Evolutionary conservation across 2,888 invertebrate genomes (phyloP), one percentile per base, ranked within the genome.

Genomic region (Drosophila atripex): DNA sequence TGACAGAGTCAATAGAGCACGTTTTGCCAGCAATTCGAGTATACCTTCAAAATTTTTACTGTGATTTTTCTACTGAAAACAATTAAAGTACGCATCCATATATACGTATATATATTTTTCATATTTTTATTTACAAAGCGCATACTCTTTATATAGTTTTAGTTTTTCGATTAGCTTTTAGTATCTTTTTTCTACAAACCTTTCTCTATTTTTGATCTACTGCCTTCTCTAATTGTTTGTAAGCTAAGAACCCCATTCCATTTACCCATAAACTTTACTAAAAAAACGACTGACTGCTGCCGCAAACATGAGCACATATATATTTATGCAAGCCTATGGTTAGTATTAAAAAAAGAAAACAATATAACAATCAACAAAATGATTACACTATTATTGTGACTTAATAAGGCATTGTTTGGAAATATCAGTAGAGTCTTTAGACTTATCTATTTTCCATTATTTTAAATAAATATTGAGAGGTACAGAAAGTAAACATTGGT

Each of bases 251-350:
- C 18, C 18, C 28, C n/a, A 16, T 8, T 46, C 30, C 30, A 32
- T 32, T 32, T n/a, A 35, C 5, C 18, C 39, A 18, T 21, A 65
- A 18, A 45, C 21, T 68, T 43, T 32, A 53, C 53, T 35, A 45
- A 30, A 43, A 43, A 58, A 47, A 49, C 77, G 71, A 73, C 65
- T 86, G 70, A 71, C 88, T 86, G 90, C 90, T 90, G 91, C 90
- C 90, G 91, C 90, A 89, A 90, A 80, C 73, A 91, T 91, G 91
- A 91, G 86, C 80, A 89, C 88, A 63, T 91, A 90, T 78, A 88
- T 89, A 88, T 89, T 77, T 75, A 77, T 89, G 88, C 85, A 89
- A 78, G 85, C 89, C 73, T 91, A 90, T 83, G 91, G 91, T 91
- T 91, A 90, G 91, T 91, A 91, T 50, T 21, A 18, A 9, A 18